Evolutionary conservation across 2,888 invertebrate genomes (phyloP).

Genomic region (Tolmerus cingulatus): DNA sequence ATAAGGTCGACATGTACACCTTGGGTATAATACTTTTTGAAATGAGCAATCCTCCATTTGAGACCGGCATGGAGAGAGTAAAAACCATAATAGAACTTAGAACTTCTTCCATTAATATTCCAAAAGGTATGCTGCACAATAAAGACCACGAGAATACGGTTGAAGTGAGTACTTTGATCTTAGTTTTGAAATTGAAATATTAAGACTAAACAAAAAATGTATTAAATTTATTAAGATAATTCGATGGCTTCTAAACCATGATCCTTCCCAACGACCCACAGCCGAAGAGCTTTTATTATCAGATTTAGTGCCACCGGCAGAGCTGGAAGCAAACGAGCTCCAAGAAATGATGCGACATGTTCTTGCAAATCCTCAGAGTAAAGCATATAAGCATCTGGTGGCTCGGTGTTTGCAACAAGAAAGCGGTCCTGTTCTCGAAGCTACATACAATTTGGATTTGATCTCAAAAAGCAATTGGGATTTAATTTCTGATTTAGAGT

Average conservation of each 20-base stretch:
- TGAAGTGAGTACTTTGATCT: constrained; percentile 64
- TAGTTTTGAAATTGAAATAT: background rate
- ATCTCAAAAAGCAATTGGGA: constrained; percentile 53
- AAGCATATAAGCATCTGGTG: constrained; percentile 77
- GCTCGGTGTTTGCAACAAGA: constrained; percentile 62
- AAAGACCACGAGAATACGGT: constrained; percentile 58
- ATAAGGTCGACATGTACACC: constrained; percentile 74
- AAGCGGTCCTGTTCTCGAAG: constrained; percentile 67
- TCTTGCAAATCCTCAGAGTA: constrained; percentile 80
- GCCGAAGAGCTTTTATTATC: constrained; percentile 85
- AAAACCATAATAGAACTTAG: constrained; percentile 79
- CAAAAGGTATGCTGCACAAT: constrained; percentile 69
- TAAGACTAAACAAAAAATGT: constrained; percentile 33
- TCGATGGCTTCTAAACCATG: constrained; percentile 83
- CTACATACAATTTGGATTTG: constrained; percentile 79
- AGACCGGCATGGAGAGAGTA: constrained; percentile 90
- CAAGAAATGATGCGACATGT: constrained; percentile 84
- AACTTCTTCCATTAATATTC: constrained; percentile 73
- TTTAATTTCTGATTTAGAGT: constrained; percentile 61
- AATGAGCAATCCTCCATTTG: constrained; percentile 91
- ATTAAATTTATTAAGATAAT: constrained; percentile 63
- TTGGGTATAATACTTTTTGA: constrained; percentile 93
- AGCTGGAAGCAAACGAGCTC: constrained; percentile 84
- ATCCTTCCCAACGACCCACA: constrained; percentile 82
- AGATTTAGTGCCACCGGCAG: constrained; percentile 83